Conservation (phyloP, 1,140 invertebrate genomes). For the Lucilia cuprina region DNA sequence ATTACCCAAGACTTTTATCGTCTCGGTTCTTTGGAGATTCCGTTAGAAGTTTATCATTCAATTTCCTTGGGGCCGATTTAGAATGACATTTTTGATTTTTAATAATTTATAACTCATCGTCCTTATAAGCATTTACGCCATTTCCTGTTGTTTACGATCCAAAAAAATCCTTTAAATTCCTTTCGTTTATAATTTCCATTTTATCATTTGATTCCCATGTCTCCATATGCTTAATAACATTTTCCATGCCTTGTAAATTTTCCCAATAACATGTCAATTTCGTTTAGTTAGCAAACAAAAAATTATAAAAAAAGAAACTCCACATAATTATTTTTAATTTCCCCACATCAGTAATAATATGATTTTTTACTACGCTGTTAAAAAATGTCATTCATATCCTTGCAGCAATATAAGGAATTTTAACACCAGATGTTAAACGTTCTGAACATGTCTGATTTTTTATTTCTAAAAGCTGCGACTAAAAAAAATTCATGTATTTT, state of each 20-base stretch:
- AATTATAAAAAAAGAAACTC: neutral
- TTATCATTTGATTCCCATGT: neutral
- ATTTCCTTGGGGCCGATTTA: no score
- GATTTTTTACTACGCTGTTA: neutral
- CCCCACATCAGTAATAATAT: slow-evolving; percentile 13
- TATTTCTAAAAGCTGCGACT: neutral
- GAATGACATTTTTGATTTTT: no score
- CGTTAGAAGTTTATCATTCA: no score
- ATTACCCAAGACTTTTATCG: no score
- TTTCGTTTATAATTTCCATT: neutral
- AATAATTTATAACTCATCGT: no score
- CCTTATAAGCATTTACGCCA: no score
- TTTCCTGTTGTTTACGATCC: neutral
- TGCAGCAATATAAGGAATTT: neutral
- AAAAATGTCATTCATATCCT: slow-evolving; percentile 26
- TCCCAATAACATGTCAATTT: neutral
- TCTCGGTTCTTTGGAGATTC: no score
- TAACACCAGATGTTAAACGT: slow-evolving; percentile 28
- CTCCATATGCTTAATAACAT: neutral
- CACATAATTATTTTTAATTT: slow-evolving; percentile 18
- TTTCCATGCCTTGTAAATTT: neutral
- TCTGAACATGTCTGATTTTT: neutral
- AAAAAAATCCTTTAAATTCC: slow-evolving; percentile 3
- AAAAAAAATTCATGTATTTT: neutral
- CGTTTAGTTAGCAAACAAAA: neutral